phyloP scores from a whole-genome alignment of 2,113 vertebrate genomes.

The Sterna hirundo region DNA sequence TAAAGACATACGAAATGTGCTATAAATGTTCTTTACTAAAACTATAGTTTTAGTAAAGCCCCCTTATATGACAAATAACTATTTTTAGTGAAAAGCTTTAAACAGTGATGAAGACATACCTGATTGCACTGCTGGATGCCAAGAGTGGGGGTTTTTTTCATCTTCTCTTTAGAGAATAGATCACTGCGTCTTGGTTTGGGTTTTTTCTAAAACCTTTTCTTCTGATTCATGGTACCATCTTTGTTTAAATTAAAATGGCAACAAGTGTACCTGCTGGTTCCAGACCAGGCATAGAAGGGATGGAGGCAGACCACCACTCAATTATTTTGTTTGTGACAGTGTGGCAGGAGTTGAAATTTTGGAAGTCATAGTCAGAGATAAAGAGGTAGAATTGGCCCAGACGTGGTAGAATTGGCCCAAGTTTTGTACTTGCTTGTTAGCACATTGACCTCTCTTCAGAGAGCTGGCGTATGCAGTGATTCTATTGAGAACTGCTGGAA shows the following conservation, averaged over 20 bases:
- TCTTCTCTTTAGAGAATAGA: not conserved
- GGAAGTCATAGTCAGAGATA: not conserved
- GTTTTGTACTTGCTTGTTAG: constrained; percentile 23
- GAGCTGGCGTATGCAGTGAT: not conserved
- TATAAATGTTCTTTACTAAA: not conserved
- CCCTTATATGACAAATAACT: not conserved
- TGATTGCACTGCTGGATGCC: not conserved
- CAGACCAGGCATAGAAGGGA: not conserved
- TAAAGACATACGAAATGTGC: not conserved
- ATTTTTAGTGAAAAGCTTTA: not conserved
- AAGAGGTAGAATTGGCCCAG: not conserved
- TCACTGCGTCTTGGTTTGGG: not conserved
- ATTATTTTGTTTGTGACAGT: constrained; percentile 7
- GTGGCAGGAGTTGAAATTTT: not conserved
- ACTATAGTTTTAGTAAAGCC: not conserved
- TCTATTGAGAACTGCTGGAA: not conserved
- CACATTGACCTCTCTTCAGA: not conserved
- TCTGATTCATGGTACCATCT: not conserved
- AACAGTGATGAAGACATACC: not conserved
- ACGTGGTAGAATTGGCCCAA: not conserved
- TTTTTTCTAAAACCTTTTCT: not conserved
- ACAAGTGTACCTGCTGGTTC: not conserved
- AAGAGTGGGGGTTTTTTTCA: accelerated
- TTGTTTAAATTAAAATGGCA: not conserved
- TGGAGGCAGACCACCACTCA: not conserved